Conservation (phyloP, 2,888 invertebrate species). For the Netelia fuscicornis region DNA sequence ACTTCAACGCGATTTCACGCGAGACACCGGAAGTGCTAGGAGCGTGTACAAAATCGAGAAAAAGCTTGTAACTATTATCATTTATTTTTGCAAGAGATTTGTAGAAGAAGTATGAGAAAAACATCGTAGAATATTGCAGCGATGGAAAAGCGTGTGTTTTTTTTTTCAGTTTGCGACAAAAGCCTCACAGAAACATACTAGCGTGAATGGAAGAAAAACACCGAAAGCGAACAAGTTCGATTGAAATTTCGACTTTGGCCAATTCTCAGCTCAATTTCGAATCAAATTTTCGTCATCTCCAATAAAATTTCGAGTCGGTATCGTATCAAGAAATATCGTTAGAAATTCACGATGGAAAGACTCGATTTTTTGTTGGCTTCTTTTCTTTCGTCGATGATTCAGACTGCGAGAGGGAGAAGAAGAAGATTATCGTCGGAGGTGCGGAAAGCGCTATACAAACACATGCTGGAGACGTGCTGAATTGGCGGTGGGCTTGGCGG, state of each 20-base stretch:
- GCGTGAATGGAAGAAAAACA: slow-evolving; percentile 3
- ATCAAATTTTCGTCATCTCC: neutral
- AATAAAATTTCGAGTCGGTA: neutral
- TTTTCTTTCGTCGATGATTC: neutral
- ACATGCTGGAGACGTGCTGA: slow-evolving; percentile 84
- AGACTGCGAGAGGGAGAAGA: neutral
- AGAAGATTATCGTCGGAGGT: slow-evolving; percentile 46
- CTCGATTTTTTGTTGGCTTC: neutral
- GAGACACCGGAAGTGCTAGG: slow-evolving; percentile 4
- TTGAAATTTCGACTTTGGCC: neutral
- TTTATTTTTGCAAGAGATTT: neutral
- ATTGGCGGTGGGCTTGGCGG: slow-evolving; percentile 82
- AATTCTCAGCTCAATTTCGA: neutral
- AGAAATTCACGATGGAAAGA: neutral
- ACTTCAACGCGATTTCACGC: slow-evolving; percentile 7
- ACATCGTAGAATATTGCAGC: slow-evolving; percentile 6
- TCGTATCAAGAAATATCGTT: neutral
- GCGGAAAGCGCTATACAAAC: slow-evolving; percentile 81
- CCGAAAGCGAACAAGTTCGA: neutral
- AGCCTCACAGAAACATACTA: slow-evolving; percentile 26
- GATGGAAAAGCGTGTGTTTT: slow-evolving; percentile 47
- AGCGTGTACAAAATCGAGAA: slow-evolving; percentile 3
- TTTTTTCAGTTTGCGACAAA: slow-evolving; percentile 26
- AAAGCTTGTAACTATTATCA: neutral
- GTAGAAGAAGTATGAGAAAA: slow-evolving; percentile 2